phyloP scores from a whole-genome alignment of 2,797 vertebrate genomes.

The Myripristis jacobus region DNA sequence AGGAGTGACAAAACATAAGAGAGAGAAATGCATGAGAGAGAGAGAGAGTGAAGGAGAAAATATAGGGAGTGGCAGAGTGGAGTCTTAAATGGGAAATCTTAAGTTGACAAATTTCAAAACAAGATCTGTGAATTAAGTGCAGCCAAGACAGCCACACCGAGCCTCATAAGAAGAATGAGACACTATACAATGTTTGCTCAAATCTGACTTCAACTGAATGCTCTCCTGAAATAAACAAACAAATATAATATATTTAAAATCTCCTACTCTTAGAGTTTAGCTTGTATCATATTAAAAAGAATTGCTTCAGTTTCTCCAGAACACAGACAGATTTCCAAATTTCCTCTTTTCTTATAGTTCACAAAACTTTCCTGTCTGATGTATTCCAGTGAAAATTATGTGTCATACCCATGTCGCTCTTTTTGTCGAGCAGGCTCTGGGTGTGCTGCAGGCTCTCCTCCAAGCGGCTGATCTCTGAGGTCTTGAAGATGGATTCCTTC shows the following conservation, averaged over 20 bases:
- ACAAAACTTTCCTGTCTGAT: background rate
- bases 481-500: slow-evolving; percentile 82
- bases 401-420: slow-evolving; percentile 82
- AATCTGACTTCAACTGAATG: background rate
- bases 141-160: too few relatives aligned
- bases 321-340: too few relatives aligned
- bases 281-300: too few relatives aligned
- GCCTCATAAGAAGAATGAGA: too few relatives aligned
- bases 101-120: background rate
- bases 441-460: slow-evolving; percentile 85
- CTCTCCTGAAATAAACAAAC: background rate
- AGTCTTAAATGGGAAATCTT: background rate
- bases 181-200: background rate
- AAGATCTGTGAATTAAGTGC: background rate
- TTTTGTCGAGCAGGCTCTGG: slow-evolving; percentile 83
- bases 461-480: slow-evolving; percentile 81
- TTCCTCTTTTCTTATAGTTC: too few relatives aligned
- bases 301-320: too few relatives aligned
- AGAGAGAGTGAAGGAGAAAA: too few relatives aligned
- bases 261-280: too few relatives aligned
- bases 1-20: background rate
- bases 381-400: background rate
- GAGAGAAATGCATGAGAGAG: background rate
- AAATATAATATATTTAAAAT: too few relatives aligned
- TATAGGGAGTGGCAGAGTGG: background rate